Base-by-base conservation (phyloP, 2,797 vertebrate species). In the Esox masquinongy region DNA sequence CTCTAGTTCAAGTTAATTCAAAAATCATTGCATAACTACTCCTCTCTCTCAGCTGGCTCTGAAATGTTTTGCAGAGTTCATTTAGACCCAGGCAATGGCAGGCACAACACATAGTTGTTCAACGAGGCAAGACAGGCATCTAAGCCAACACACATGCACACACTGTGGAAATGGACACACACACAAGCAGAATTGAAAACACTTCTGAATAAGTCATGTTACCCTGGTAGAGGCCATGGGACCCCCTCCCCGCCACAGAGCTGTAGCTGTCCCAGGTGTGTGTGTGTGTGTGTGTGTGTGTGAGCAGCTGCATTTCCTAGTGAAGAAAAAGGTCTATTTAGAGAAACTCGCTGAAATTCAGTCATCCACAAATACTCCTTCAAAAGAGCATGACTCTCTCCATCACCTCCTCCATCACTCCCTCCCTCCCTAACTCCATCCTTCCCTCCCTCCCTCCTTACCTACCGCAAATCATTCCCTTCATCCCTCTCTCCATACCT, bases 121-220 rank as follows among this genome's bases (percentile, higher is more conserved):
- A 19, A 39, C 17, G 4, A 68, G 78, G 50, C 4, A 1, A 74
- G 51, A 29, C 73, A 8, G 51, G 8, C 66, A 34, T 36, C 7
- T 56, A 31, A 22, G 11, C 36, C 8, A 59, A 49, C 72, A 66
- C 72, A 49, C 72, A 66, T 24, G 22, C 72, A 64, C 53, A 47
- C 71, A 22, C 56, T 29, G 39, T 34, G 66, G 50, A 51, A 70
- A 69, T 74, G 70, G 5, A 77, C 72, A 64, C 59, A 77, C 67
- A 53, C 68, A 14, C 73, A 12, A 17, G 16, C 69, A 70, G 50
- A 19, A 53, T 5, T 53, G 50, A 53, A 51, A 51, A 51, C 49
- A 50, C 51, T 70, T 16, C 59, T 82, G 79, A 80, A 81, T 75
- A 77, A 73, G 68, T 77, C 69, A 77, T 80, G 79, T n/a, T 29